Conservation (phyloP, 1,140 invertebrate genomes). For the Megathymus violae region DNA sequence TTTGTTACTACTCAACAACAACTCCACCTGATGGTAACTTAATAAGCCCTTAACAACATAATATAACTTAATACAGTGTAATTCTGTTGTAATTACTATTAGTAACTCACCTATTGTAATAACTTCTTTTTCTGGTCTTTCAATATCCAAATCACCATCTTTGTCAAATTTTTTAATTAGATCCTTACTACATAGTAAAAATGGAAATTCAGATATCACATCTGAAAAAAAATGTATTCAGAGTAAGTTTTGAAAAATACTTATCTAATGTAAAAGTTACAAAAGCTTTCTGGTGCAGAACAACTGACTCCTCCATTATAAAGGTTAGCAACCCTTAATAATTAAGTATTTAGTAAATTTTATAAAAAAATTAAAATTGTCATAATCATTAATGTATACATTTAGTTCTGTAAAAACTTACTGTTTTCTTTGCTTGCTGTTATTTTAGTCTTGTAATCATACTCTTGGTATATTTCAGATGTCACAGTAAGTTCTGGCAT, state of each 20-base stretch:
- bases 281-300: no score
- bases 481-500: slow-evolving; percentile 80
- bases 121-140: slow-evolving; percentile 67
- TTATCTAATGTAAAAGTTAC: no score
- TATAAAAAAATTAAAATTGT: no score
- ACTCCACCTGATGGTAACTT: no score
- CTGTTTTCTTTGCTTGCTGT: slow-evolving; percentile 68
- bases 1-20: no score
- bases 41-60: no score
- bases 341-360: no score
- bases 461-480: slow-evolving; percentile 81
- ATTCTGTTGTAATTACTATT: no score
- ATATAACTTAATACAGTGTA: background rate
- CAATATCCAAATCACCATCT: slow-evolving; percentile 74
- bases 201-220: slow-evolving; percentile 81
- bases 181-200: slow-evolving; percentile 56
- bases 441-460: slow-evolving; percentile 73
- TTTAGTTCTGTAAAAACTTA: no score
- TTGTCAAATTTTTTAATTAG: slow-evolving; percentile 62
- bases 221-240: slow-evolving; percentile 68
- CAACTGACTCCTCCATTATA: no score
- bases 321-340: no score
- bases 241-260: slow-evolving; percentile 4
- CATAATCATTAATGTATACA: no score
- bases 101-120: slow-evolving; percentile 80